These are phyloP conservation scores for Drosophila acutilabella DNA, from an alignment of 2,888 invertebrate species.

Conservation along the genomic window DNA sequence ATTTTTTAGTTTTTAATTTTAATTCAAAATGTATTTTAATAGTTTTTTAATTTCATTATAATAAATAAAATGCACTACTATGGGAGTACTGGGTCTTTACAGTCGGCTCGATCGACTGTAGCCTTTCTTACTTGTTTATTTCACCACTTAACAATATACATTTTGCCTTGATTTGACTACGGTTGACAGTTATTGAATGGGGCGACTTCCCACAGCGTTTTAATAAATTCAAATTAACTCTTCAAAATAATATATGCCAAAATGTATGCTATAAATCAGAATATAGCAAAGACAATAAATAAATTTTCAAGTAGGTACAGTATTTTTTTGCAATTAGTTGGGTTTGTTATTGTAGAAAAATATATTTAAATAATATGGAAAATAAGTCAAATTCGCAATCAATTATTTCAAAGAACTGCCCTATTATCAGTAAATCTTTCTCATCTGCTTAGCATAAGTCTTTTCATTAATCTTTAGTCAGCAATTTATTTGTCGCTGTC, in stretches of 20 bases:
- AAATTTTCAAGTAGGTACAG: neutral
- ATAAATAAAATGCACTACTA: too few species aligned
- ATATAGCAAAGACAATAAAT: conserved; percentile 6
- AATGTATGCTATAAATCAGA: conserved; percentile 10
- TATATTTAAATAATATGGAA: too few species aligned
- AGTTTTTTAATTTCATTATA: too few species aligned
- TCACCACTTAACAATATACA: conserved; percentile 15
- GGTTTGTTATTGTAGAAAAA: too few species aligned
- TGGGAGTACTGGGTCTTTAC: too few species aligned
- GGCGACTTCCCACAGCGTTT: conserved; percentile 3
- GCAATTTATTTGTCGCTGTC: conserved; percentile 19
- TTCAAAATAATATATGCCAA: conserved; percentile 1
- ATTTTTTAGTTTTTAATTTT: too few species aligned
- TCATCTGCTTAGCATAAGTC: neutral
- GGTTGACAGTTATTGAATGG: conserved; percentile 32
- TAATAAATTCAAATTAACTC: conserved; percentile 43
- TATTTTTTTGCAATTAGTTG: neutral
- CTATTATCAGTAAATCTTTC: neutral
- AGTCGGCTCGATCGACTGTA: too few species aligned
- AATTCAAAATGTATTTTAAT: too few species aligned
- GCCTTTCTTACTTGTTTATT: too few species aligned
- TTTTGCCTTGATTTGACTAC: conserved; percentile 25
- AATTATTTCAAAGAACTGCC: neutral
- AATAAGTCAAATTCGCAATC: neutral
- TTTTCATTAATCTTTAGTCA: conserved; percentile 11